A percentile compares a stretch with the other conserved stretches of the same genome.
Evolutionary conservation across 2,797 vertebrate species (phyloP).

Genomic region (Danio jaintianensis): DNA sequence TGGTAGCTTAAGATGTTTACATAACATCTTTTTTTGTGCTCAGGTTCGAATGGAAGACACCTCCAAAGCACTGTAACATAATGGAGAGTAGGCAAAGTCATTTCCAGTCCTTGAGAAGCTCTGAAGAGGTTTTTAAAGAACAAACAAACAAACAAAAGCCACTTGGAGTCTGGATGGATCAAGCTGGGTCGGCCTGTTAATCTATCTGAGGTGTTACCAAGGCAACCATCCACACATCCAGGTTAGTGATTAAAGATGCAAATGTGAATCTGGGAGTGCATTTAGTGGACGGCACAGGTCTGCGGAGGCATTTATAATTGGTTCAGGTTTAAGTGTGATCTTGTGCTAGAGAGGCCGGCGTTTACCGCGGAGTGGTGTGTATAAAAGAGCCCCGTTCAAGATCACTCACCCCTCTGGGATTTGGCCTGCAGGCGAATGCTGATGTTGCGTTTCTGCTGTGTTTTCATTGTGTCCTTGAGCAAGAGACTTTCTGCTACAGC

Average conservation of each 20-base stretch:
- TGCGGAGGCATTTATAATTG: neutral
- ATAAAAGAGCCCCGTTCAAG: slow-evolving; percentile 21
- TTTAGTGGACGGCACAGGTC: neutral
- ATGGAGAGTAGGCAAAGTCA: neutral
- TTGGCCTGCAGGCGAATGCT: slow-evolving; percentile 16
- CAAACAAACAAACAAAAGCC: slow-evolving; percentile 23
- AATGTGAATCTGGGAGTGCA: slow-evolving; percentile 8
- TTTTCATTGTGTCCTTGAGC: slow-evolving; percentile 18
- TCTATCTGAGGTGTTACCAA: slow-evolving; percentile 49
- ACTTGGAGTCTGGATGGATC: neutral
- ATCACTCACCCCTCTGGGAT: slow-evolving; percentile 20
- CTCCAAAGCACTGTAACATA: neutral
- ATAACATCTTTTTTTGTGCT: too few species aligned
- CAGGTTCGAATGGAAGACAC: too few species aligned
- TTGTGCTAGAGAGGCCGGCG: neutral
- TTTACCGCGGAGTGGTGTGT: neutral
- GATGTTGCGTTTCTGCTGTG: neutral
- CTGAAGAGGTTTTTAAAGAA: slow-evolving; percentile 15
- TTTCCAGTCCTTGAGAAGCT: neutral
- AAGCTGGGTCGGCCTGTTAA: slow-evolving; percentile 7
- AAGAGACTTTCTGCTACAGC: slow-evolving; percentile 20
- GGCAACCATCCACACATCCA: slow-evolving; percentile 41
- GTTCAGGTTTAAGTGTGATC: slow-evolving; percentile 5
- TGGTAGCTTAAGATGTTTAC: too few species aligned
- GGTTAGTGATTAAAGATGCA: slow-evolving; percentile 42